Percentiles rank a stretch among this genome's conserved stretches.
Evolutionary conservation across 2,797 vertebrate genomes (phyloP).

Genomic region (Platalea minor): DNA sequence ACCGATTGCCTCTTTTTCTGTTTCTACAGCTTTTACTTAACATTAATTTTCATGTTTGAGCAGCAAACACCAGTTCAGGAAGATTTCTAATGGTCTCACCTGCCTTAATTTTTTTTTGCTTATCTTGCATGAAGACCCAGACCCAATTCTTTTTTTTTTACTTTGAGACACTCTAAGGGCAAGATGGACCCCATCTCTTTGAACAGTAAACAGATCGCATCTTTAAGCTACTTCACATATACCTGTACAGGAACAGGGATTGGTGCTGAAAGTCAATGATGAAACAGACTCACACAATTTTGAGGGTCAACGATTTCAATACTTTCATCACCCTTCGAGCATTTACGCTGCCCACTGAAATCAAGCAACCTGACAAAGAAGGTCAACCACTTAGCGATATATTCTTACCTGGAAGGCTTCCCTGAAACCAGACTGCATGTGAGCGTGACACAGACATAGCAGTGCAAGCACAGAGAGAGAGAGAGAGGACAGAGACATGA

Average conservation of each 20-base stretch:
- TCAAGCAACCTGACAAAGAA: neutral
- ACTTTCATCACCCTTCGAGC: neutral
- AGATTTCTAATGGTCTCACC: neutral
- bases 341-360: neutral
- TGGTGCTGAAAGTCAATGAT: neutral
- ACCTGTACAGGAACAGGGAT: neutral
- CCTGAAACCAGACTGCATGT: conserved; percentile 75
- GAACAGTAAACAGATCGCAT: neutral
- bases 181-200: neutral
- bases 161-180: neutral
- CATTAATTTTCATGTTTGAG: neutral
- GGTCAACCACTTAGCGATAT: neutral
- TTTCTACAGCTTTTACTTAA: neutral
- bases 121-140: neutral
- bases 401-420: conserved; percentile 72
- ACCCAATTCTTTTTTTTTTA: neutral
- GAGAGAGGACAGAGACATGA: conserved; percentile 54
- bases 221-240: neutral
- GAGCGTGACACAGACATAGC: conserved; percentile 65
- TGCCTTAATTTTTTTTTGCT: neutral
- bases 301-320: neutral
- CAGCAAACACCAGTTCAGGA: neutral
- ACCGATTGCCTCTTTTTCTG: neutral
- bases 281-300: neutral
- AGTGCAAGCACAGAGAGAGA: conserved; percentile 63